Base-by-base conservation (phyloP, 2,888 invertebrate genomes). In the Watsonalla binaria region DNA sequence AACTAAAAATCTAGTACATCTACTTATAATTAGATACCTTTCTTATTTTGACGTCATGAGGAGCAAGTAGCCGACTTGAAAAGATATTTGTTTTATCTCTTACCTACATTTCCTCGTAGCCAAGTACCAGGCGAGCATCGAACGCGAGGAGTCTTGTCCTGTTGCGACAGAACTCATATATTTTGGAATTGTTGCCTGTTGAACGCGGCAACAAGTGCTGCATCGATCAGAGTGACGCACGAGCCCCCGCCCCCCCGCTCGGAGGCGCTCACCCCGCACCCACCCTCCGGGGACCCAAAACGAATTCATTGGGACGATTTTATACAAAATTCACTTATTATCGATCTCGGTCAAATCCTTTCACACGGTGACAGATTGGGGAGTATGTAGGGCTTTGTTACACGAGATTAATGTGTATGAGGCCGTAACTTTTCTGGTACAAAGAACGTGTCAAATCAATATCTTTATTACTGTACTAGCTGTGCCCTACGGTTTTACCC, bases 201-300 rank as follows among this genome's bases (percentile, higher is more conserved):
- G 86, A 84, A 67, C 81, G 78, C 66, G 77, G 86, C 88, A 89
- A 89, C 88, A 89, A 88, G 88, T 88, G 78, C 86, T 82, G 84
- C 87, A 89, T 89, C 88, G 88, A 89, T 87, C 86, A 85, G 69
- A 65, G 78, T 84, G 84, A 82, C 83, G 80, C 79, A 80, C 81
- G 75, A 64, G 67, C 66, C 70, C 67, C 60, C 64, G 63, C 62
- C 59, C 67, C 65, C 59, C 54, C 47, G 51, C 54, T 60, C 68
- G 52, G 39, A 57, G 56, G 54, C 55, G 52, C 52, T 51, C 55
- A 55, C 61, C 59, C 60, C 62, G 58, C 66, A 68, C 66, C 58
- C 66, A 57, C 68, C 70, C 62, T 56, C 56, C 58, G 60, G 66
- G 69, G 64, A 63, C 71, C 74, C 70, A 66, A 76, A 80, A 78